A percentile compares a stretch with the other conserved stretches of the same genome.
These are phyloP conservation scores for Sarcophaga variegata DNA, from an alignment of 2,888 invertebrate species.

Conservation along the genomic window DNA sequence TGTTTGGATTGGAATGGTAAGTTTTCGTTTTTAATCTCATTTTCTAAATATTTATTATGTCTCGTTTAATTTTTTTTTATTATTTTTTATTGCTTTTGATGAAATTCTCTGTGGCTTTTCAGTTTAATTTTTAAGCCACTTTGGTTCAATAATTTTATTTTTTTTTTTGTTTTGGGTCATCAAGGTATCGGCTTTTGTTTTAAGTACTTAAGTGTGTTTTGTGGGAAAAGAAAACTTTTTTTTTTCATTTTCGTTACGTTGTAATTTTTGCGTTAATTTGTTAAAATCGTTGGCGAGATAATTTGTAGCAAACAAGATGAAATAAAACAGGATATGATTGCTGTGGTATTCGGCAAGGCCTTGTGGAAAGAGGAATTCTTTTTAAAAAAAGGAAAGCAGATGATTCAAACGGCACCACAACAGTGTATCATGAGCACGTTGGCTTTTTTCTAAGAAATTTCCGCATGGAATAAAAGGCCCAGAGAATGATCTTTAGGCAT, in stretches of 20 bases:
- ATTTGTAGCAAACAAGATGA: conserved; percentile 35
- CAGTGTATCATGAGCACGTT: conserved; percentile 33
- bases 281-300: background rate
- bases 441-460: no score
- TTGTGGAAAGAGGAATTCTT: conserved; percentile 34
- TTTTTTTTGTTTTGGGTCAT: conserved; percentile 57
- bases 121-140: conserved; percentile 58
- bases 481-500: no score
- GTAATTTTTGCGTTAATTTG: conserved; percentile 61
- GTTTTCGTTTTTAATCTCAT: conserved; percentile 16
- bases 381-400: conserved; percentile 38
- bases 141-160: conserved; percentile 11
- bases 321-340: background rate
- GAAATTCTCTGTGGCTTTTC: conserved; percentile 60
- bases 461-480: no score
- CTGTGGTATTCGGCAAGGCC: conserved; percentile 28
- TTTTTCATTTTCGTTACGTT: conserved; percentile 7
- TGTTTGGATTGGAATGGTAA: background rate
- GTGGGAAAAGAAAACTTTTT: conserved; percentile 67
- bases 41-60: conserved; percentile 53
- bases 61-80: background rate
- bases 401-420: no score
- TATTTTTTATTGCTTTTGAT: conserved; percentile 34
- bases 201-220: conserved; percentile 51
- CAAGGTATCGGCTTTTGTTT: conserved; percentile 66